These are phyloP conservation scores for Montipora capitata DNA, from an alignment of 92 coral and sea anemone genomes.

Conservation along the genomic window DNA sequence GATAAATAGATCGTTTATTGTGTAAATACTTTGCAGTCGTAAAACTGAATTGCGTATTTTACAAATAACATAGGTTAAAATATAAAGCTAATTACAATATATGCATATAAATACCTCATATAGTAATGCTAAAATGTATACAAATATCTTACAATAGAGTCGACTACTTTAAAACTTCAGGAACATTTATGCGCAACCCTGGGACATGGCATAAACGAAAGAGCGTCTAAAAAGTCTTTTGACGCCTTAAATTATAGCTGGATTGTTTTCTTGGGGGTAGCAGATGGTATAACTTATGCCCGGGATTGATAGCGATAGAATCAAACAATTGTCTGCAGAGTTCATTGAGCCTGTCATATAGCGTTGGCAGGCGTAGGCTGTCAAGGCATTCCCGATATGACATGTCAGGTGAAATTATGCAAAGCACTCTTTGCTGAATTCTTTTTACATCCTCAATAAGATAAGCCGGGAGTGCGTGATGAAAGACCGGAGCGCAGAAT, in stretches of 20 bases:
- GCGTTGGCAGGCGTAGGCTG: neutral
- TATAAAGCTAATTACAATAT: too few relatives aligned
- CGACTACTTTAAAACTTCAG: too few relatives aligned
- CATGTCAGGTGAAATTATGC: neutral
- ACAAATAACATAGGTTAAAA: too few relatives aligned
- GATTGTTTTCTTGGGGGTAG: neutral
- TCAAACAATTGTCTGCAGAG: neutral
- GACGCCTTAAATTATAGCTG: neutral
- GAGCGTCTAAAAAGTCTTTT: neutral
- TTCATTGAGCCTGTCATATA: neutral
- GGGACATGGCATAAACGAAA: too few relatives aligned
- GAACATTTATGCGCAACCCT: too few relatives aligned
- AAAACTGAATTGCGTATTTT: too few relatives aligned
- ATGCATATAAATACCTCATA: too few relatives aligned
- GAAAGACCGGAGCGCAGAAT: neutral
- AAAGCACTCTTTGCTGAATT: neutral
- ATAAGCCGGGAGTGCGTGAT: neutral
- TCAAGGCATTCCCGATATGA: neutral
- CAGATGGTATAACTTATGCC: neutral
- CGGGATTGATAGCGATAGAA: neutral
- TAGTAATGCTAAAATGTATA: too few relatives aligned
- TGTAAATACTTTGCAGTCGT: too few relatives aligned
- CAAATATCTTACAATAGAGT: too few relatives aligned
- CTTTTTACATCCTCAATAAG: neutral
- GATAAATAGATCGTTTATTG: too few relatives aligned